Base-by-base conservation (phyloP, 2,888 invertebrate genomes). In the Pseudeuparius sepicola region DNA sequence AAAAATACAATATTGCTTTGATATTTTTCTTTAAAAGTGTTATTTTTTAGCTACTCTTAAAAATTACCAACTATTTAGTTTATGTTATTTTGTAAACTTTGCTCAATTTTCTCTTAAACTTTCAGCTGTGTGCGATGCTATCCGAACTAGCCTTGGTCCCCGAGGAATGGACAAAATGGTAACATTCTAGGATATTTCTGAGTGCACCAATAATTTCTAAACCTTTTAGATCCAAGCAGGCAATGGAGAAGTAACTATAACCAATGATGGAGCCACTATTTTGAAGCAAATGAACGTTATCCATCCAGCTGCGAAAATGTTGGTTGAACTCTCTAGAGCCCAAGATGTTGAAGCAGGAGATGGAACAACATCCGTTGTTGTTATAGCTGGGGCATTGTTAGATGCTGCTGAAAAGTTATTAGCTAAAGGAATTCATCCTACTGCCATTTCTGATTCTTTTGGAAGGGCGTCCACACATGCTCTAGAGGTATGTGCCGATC, bases 151-250 rank as follows among this genome's bases (percentile, higher is more conserved):
- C 66, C 72, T 98, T 64, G 98, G 98, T 3, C 98, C 98, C 12
- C 76, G 90, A 49, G 97, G 98, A 43, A 98, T 98, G 98, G 98
- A 98, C 60, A 98, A 98, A 75, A 98, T 98, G 98, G 87, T 88
- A 71, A 62, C 45, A 49, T 31, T 24, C 14, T 18, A 13, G 24
- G n/a, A 16, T 34, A n/a, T n/a, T n/a, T n/a, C n/a, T 9, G 15
- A 20, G 14, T 15, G 16, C 14, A 12, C 3, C 13, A 29, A n/a
- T n/a, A n/a, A n/a, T n/a, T n/a, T n/a, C n/a, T n/a, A n/a, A n/a
- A n/a, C 23, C 24, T 64, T 66, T 41, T 54, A 88, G 87, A 98
- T 98, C 53, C 97, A 98, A 71, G 72, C 90, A 18, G 78, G 79
- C 18, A 94, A 90, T 67, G 97, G 97, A 4, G 97, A 97, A 70